Conservation (phyloP, 2,888 invertebrate genomes). For the Dolichopus griseipennis region DNA sequence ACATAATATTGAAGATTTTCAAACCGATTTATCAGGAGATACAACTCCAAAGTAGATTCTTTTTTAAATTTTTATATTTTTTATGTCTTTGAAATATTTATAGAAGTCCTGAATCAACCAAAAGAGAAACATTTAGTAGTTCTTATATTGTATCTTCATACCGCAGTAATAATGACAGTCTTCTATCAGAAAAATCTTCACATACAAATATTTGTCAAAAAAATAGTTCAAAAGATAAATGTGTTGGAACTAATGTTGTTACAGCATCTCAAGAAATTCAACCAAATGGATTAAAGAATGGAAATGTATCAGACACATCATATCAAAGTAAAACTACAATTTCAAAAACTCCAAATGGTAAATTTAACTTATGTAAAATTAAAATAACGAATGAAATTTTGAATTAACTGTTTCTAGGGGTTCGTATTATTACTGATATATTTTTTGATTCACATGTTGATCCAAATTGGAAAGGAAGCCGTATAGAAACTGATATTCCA, state of each 20-base stretch:
- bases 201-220: not conserved
- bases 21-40: too few species aligned
- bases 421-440: slow-evolving; percentile 39
- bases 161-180: too few species aligned
- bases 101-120: too few species aligned
- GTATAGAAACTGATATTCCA: slow-evolving; percentile 39
- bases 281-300: not conserved
- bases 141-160: too few species aligned
- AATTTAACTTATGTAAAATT: slow-evolving; percentile 16
- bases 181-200: not conserved
- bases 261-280: not conserved
- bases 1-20: too few species aligned
- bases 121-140: too few species aligned
- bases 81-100: too few species aligned
- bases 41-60: too few species aligned
- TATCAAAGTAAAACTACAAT: slow-evolving; percentile 40
- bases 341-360: slow-evolving; percentile 35
- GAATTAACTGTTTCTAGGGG: slow-evolving; percentile 26
- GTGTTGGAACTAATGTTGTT: too few species aligned
- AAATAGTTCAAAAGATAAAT: not conserved
- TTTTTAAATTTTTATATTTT: too few species aligned
- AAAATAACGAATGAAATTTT: too few species aligned
- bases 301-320: slow-evolving; percentile 22
- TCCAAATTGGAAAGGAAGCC: slow-evolving; percentile 34
- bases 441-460: slow-evolving; percentile 30